Evolutionary conservation across 2,113 vertebrate genomes (phyloP), one percentile per base, ranked within the genome.

Genomic region (Callopanchax toddi): DNA sequence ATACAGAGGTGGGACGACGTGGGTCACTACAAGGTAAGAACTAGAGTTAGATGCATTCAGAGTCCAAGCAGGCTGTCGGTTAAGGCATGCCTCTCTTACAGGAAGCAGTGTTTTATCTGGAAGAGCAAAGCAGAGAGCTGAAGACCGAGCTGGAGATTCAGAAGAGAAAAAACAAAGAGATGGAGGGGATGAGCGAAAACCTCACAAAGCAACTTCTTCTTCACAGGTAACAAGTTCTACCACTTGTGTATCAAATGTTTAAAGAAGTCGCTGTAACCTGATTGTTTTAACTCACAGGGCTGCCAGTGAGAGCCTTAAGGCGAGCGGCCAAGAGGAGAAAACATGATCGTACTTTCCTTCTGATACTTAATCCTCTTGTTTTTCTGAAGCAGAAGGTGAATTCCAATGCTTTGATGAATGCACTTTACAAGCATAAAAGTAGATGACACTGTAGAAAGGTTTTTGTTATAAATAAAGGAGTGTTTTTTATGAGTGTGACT

Each of bases 91-190:
- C n/a, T 52, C 13, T 25, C 18, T 53, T 42, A 18, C 6, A 74
- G 71, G 94, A 94, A 25, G 94, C 89, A 16, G 84, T 96, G 18
- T 91, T 92, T 65, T 88, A 85, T 45, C 92, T 98, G 77, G 97
- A 99, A 82, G 94, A 95, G 69, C 92, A 82, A 46, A 90, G 94
- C 69, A 89, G 94, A 70, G 91, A 93, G 60, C 82, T 98, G 70
- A 96, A 91, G 86, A 96, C 89, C 0, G 93, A 94, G 21, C 86
- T 97, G 0, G 92, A 91, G 58, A 88, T 96, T 55, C 97, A 98
- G 83, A 93, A 94, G 56, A 93, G 86, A 83, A 95, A 95, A 89
- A 96, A 91, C 44, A 93, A 92, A 70, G 93, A 96, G 53, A 89
- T 95, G 67, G 93, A 96, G 64, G 92, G 92, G 49, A 65, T 95